Evolutionary conservation across 1,140 invertebrate species (phyloP), one percentile per base, ranked within the genome.

Genomic region (Dendroctonus valens): DNA sequence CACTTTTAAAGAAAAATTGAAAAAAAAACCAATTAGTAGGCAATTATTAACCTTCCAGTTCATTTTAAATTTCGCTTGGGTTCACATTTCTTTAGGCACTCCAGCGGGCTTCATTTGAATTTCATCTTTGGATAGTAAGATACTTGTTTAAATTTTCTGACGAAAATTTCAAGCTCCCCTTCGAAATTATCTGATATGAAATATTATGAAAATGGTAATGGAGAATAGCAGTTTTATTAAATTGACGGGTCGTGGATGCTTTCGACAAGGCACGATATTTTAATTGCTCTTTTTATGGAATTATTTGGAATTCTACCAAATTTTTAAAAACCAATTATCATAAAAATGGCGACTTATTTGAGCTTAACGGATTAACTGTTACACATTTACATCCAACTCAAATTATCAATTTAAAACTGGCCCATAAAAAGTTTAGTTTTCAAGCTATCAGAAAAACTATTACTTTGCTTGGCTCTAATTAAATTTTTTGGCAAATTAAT

Each of bases 1-100:
- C 41, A 42, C 39, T 12, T 11, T 12, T 9, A 12, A 51, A 51
- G 48, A 3, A 15, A 51, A 61, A 52, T 51, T 26, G 38, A 40
- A 55, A 65, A 64, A 66, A 67, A 67, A 67, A n/a, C 51, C 59
- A 67, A 60, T 67, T 67, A 67, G 59, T 55, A 60, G 49, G 58
- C 58, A 61, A 60, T 67, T 67, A 67, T 67, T 67, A 67, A 67
- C 58, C 65, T 50, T 46, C 58, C 44, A 59, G 64, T 53, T 53
- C 64, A 41, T 66, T 66, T 66, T 59, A 66, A 66, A 63, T 63
- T 63, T 37, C 61, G 61, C 41, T 54, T 63, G 51, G 61, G 11
- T 54, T 53, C 61, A 55, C 51, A 61, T 67, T 67, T 67, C 59
- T 65, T 65, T 58, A 58, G 63, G 48, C 54, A 37, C 52, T 55